Base-by-base conservation (phyloP, 2,797 vertebrate genomes). In the Hydrocynus forskahlii region DNA sequence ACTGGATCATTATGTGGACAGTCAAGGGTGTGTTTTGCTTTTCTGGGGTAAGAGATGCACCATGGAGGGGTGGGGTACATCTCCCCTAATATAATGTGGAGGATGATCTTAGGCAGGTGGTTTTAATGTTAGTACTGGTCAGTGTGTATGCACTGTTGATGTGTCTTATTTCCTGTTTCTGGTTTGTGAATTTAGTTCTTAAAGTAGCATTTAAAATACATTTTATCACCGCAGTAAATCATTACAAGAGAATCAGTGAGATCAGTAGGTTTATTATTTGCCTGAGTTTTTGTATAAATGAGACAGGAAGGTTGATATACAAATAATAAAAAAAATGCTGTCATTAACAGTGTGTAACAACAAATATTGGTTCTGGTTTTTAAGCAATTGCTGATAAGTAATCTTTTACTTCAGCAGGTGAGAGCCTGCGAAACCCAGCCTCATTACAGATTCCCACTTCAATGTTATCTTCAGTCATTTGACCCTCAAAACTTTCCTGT, bases 381-480 rank as follows among this genome's bases (percentile, higher is more conserved):
- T 94, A 99, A 55, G 96, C 97, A 87, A 99, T 99, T 86, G 98
- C 97, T 88, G 98, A 96, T 93, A 99, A 92, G 93, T 99, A 99
- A 92, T 99, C 98, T 88, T 99, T 99, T 88, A 99, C 98, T 92
- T 99, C 98, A 17, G 97, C 95, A 50, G 98, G 96, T 86, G 97
- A 96, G 4, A 99, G 97, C 90, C 98, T 95, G 91, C 97, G 96
- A 90, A 99, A 99, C 80, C 98, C 98, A 0, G 96, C 95, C 89
- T 99, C 97, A 0, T 99, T 99, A 89, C 98, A 99, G 93, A 99
- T 98, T 80, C 98, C 98, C 87, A 99, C 97, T 86, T 99, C 98
- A 63, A 99, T 99, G 89, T 99, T 99, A 87, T 99, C 98, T 92
- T 99, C 98, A 66, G 97, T 99, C 97, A 99, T 99, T 76, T 99